Conservation (phyloP, 64 coral and sea anemone species). For the Porites australiensis region DNA sequence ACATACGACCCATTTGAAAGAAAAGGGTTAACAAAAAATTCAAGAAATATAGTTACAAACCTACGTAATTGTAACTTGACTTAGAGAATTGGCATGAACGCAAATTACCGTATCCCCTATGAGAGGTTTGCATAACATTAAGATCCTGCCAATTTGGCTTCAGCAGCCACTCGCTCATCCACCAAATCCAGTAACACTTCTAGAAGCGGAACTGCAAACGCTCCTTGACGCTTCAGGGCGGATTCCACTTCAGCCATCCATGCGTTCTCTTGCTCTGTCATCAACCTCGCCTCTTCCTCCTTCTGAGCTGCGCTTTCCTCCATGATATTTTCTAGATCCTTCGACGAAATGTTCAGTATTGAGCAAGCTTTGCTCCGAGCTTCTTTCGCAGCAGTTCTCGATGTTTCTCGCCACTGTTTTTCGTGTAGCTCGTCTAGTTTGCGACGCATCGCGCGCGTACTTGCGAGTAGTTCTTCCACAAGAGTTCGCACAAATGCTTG, state of each 20-base stretch:
- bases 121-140: background rate
- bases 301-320: slow-evolving; percentile 32
- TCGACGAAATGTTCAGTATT: slow-evolving; percentile 74
- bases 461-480: slow-evolving; percentile 35
- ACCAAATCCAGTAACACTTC: slow-evolving; percentile 67
- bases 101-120: too few species aligned
- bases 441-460: slow-evolving; percentile 2
- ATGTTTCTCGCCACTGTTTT: slow-evolving; percentile 40
- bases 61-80: too few species aligned
- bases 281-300: background rate
- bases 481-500: slow-evolving; percentile 81
- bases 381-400: slow-evolving; percentile 46
- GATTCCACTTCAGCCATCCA: slow-evolving; percentile 37
- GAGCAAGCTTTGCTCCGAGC: slow-evolving; percentile 76
- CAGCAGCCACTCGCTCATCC: slow-evolving; percentile 49
- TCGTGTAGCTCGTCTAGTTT: slow-evolving; percentile 14
- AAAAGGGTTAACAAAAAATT: too few species aligned
- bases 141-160: slow-evolving; percentile 4
- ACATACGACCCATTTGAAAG: too few species aligned
- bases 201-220: slow-evolving; percentile 59
- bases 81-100: too few species aligned
- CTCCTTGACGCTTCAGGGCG: slow-evolving; percentile 35
- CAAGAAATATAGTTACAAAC: too few species aligned
- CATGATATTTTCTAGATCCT: slow-evolving; percentile 67
- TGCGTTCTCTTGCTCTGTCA: slow-evolving; percentile 1